These are phyloP conservation scores for Aurelia sp. DNA, from an alignment of 30 jellyfish, hydroid and myxozoan genomes.

Conservation along the genomic window DNA sequence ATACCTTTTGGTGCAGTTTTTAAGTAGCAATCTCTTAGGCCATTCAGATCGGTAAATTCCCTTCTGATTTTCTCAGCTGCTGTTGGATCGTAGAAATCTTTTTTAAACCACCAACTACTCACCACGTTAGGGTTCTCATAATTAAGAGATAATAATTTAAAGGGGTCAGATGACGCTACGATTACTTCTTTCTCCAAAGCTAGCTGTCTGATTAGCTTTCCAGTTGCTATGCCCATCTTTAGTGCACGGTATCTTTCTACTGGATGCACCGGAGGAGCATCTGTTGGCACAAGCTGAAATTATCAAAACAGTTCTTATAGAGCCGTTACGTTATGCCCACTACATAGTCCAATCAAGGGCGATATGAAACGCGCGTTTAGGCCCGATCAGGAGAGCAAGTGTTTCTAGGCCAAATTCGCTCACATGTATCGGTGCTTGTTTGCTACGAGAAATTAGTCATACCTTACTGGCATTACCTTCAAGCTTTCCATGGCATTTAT, in stretches of 20 bases:
- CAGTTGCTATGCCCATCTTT: slow-evolving; percentile 58
- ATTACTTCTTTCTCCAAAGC: slow-evolving; percentile 77
- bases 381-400: too few relatives aligned
- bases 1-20: slow-evolving; percentile 70
- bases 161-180: slow-evolving; percentile 84
- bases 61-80: slow-evolving; percentile 61
- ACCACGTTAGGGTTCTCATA: slow-evolving; percentile 61
- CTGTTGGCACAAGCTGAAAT: slow-evolving; percentile 73
- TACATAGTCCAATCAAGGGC: too few relatives aligned
- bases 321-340: too few relatives aligned
- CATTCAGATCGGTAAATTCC: slow-evolving; percentile 77
- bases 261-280: slow-evolving; percentile 81
- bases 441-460: too few relatives aligned
- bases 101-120: slow-evolving; percentile 85
- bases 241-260: slow-evolving; percentile 71
- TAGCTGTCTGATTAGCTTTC: slow-evolving; percentile 64
- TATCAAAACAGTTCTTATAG: not conserved
- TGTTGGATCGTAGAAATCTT: slow-evolving; percentile 40
- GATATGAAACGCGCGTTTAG: too few relatives aligned
- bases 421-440: too few relatives aligned
- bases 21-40: slow-evolving; percentile 69
- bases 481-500: too few relatives aligned
- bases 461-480: too few relatives aligned
- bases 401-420: too few relatives aligned
- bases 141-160: slow-evolving; percentile 56